Percentiles rank a stretch among this genome's conserved stretches.
Conservation (phyloP, 2,888 invertebrate species). For the Zygothrica quintamaculata region DNA sequence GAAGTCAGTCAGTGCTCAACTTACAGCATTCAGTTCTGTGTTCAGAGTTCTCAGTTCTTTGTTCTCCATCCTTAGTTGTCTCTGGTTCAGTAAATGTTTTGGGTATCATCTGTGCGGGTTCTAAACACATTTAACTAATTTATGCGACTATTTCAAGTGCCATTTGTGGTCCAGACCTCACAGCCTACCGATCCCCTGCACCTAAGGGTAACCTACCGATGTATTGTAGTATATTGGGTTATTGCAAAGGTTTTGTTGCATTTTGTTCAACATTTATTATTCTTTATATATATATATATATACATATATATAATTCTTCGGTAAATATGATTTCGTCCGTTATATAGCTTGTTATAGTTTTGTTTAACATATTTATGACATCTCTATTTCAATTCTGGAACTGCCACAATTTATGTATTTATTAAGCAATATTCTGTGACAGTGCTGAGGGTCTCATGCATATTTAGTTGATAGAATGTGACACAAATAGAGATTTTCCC, state of each 20-base stretch:
- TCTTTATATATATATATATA: not conserved
- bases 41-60: constrained; percentile 2
- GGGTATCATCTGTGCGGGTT: constrained; percentile 44
- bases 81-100: too few relatives aligned
- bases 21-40: too few relatives aligned
- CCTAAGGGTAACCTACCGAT: too few relatives aligned
- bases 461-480: constrained; percentile 56
- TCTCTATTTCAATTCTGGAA: constrained; percentile 31
- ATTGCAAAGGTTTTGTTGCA: constrained; percentile 68
- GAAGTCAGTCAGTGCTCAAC: constrained; percentile 64
- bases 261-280: constrained; percentile 52
- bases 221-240: constrained; percentile 7
- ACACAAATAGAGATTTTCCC: constrained; percentile 42
- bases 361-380: constrained; percentile 78
- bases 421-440: constrained; percentile 53
- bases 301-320: constrained; percentile 28
- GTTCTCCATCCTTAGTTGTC: constrained; percentile 19
- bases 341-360: constrained; percentile 66
- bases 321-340: too few relatives aligned
- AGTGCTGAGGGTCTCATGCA: constrained; percentile 69
- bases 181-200: constrained; percentile 38
- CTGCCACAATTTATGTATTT: constrained; percentile 56
- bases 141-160: constrained; percentile 76
- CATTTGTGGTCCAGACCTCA: constrained; percentile 77
- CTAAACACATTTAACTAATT: constrained; percentile 66